phyloP scores from a whole-genome alignment of 2,113 vertebrate species.

The Rhea pennata region DNA sequence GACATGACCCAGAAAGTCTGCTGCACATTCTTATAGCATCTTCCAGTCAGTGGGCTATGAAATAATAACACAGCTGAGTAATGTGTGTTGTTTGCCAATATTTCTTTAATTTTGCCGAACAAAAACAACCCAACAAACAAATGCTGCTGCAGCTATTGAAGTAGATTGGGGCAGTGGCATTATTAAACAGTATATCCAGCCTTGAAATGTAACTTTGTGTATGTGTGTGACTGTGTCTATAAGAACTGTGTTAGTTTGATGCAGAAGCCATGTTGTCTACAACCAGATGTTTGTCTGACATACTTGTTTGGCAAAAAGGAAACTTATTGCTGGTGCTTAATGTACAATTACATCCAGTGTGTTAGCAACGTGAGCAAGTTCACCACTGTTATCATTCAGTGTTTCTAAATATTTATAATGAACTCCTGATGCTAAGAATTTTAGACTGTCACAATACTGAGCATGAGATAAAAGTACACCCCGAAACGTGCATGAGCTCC shows the following conservation, averaged over 20 bases:
- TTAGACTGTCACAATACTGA: constrained; percentile 57
- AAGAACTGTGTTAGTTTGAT: constrained; percentile 66
- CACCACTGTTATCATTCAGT: constrained; percentile 63
- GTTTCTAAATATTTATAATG: constrained; percentile 66
- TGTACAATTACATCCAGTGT: constrained; percentile 61
- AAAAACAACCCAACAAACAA: constrained; percentile 42
- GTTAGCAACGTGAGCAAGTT: constrained; percentile 61
- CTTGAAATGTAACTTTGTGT: constrained; percentile 70
- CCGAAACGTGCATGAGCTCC: constrained; percentile 46
- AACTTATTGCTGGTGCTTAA: constrained; percentile 68
- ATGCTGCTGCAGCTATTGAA: constrained; percentile 56
- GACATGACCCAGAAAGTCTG: constrained; percentile 55
- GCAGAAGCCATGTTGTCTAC: constrained; percentile 67
- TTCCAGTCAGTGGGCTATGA: constrained; percentile 63
- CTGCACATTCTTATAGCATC: constrained; percentile 60
- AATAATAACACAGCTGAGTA: constrained; percentile 44
- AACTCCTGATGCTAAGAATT: constrained; percentile 66
- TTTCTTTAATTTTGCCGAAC: constrained; percentile 40
- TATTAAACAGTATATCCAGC: constrained; percentile 73
- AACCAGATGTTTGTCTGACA: constrained; percentile 67
- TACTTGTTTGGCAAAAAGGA: constrained; percentile 63
- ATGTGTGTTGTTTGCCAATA: constrained; percentile 50
- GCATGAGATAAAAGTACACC: constrained; percentile 65
- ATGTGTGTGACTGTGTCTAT: constrained; percentile 62
- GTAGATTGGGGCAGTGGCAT: constrained; percentile 53